These are phyloP conservation scores for Volucella zonaria DNA, from an alignment of 2,888 invertebrate genomes.

Conservation along the genomic window DNA sequence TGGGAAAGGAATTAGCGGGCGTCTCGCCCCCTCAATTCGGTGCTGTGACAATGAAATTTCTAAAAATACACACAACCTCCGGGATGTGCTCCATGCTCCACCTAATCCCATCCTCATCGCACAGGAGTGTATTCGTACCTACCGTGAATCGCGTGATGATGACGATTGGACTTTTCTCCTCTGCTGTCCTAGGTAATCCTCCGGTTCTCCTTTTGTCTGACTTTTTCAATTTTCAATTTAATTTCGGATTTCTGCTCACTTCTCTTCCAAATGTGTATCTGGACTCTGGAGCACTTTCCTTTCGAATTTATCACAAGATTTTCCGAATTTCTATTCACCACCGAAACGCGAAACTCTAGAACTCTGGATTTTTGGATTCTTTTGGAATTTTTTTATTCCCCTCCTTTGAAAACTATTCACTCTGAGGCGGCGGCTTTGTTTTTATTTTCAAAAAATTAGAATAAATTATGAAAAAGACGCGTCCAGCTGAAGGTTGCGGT, in stretches of 20 bases:
- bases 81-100: slow-evolving; percentile 57
- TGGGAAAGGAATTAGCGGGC: slow-evolving; percentile 7
- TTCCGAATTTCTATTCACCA: too few relatives aligned
- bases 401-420: slow-evolving; percentile 28
- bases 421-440: slow-evolving; percentile 54
- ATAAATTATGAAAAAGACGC: slow-evolving; percentile 17
- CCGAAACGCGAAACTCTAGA: too few relatives aligned
- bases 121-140: slow-evolving; percentile 27
- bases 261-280: background rate
- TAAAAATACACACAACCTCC: slow-evolving; percentile 66
- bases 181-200: slow-evolving; percentile 25
- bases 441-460: background rate
- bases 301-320: too few relatives aligned
- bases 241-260: too few relatives aligned
- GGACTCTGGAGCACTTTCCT: too few relatives aligned
- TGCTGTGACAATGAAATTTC: slow-evolving; percentile 48
- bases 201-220: slow-evolving; percentile 9
- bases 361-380: too few relatives aligned
- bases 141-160: slow-evolving; percentile 29
- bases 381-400: slow-evolving; percentile 2
- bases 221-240: background rate
- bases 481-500: slow-evolving; percentile 36
- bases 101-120: slow-evolving; percentile 28
- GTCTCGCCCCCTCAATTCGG: slow-evolving; percentile 2
- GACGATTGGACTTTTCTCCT: background rate